Evolutionary conservation across 2,113 vertebrate genomes (phyloP), one percentile per base, ranked within the genome.

Genomic region (Aramus guarauna): DNA sequence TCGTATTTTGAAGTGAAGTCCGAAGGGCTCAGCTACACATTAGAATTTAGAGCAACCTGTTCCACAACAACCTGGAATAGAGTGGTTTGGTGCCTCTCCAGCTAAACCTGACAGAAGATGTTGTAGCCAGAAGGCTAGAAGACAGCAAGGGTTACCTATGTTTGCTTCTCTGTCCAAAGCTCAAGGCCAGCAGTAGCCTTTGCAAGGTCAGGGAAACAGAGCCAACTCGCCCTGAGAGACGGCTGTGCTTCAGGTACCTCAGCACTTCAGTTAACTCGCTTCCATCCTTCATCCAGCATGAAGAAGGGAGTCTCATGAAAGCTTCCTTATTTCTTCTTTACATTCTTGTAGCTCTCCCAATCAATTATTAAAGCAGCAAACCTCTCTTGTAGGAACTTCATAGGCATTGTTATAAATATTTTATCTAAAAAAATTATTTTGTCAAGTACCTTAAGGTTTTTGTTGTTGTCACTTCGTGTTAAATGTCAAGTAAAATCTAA

Each of bases 321-420:
- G 41, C 64, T 88, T 92, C 48, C 30, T 78, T 52, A 43, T 60
- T 91, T 56, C 64, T 56, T 74, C 45, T 66, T 85, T 58, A 78
- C 66, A 75, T 95, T 45, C 52, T 64, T 80, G 68, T 67, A 73
- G 48, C 45, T 60, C 39, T 79, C 53, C 26, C 37, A 73, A 86
- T 96, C 60, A 96, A 97, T 96, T 97, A 97, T 97, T 97, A 94
- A 97, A 96, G 85, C 84, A 60, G 75, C 83, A 94, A 94, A 93
- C 37, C 91, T 96, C 79, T 91, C 67, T 73, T 84, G 87, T 72
- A 88, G 92, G 68, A 97, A 96, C 75, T 91, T 96, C 39, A 71
- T 62, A 94, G 83, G 30, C 71, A 52, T 67, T 29, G 27, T 50
- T 88, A 88, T 97, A 97, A 98, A 98, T 97, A 95, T 95, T 97